phyloP scores from a whole-genome alignment of 2,797 vertebrate species.

The Danio aesculapii region DNA sequence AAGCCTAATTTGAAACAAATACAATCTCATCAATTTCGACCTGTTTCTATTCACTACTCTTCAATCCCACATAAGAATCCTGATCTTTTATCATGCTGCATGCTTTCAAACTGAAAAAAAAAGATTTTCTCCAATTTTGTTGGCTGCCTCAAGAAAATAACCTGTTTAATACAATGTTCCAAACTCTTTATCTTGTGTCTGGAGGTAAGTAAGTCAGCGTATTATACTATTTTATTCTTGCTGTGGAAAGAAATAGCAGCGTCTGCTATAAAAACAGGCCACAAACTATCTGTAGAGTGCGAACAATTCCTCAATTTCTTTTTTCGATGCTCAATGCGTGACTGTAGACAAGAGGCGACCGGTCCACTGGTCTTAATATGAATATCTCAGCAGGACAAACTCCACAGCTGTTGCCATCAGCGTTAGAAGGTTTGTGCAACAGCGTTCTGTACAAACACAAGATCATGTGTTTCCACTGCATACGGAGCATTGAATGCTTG shows the following conservation, averaged over 20 bases:
- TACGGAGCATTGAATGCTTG: background rate
- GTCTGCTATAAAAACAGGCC: background rate
- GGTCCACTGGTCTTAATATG: constrained; percentile 15
- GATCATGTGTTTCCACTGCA: background rate
- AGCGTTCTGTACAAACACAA: constrained; percentile 12
- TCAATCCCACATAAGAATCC: background rate
- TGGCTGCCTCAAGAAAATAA: constrained; percentile 10
- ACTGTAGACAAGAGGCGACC: constrained; percentile 3
- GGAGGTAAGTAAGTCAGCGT: constrained; percentile 17
- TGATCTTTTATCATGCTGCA: background rate
- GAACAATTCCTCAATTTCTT: constrained; percentile 8
- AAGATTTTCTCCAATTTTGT: constrained; percentile 35
- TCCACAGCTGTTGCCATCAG: background rate
- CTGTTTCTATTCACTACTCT: constrained; percentile 1
- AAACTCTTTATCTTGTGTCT: constrained; percentile 17
- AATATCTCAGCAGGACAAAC: constrained; percentile 5
- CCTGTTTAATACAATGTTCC: constrained; percentile 27
- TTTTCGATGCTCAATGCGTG: constrained; percentile 13
- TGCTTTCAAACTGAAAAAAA: constrained; percentile 9
- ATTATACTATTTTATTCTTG: background rate
- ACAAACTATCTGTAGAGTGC: background rate
- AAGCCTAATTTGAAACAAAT: background rate
- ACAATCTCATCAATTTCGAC: background rate
- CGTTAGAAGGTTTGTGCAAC: background rate
- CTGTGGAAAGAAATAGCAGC: background rate